Percentiles rank a stretch among this genome's conserved stretches.
Evolutionary conservation across 1,140 invertebrate genomes (phyloP).

Genomic region (Hestina assimilis): DNA sequence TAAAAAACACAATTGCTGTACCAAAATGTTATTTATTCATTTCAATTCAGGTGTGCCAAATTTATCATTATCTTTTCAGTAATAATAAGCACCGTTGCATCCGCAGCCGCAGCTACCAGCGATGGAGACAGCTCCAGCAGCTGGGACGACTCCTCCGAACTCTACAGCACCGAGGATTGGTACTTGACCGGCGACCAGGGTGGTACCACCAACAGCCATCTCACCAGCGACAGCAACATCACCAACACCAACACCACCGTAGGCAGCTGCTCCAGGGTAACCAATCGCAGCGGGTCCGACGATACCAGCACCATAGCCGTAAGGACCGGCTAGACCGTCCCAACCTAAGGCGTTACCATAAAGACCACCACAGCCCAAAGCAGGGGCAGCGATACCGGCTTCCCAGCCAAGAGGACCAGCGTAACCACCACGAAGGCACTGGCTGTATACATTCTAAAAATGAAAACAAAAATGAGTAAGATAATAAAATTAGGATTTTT

Average conservation of each 20-base stretch:
- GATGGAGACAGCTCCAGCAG: conserved; percentile 37
- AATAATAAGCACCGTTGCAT: conserved; percentile 23
- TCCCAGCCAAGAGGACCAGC: background rate
- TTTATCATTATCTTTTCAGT: too few species aligned
- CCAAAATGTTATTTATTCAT: too few species aligned
- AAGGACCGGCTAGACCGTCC: background rate
- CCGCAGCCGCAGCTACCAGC: conserved; percentile 37
- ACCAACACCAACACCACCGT: conserved; percentile 45
- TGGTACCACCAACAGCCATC: conserved; percentile 46
- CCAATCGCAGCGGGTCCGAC: background rate
- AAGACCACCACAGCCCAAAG: background rate
- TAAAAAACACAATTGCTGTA: too few species aligned
- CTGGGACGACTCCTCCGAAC: conserved; percentile 38
- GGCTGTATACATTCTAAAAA: conserved; percentile 5
- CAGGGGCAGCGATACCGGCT: background rate
- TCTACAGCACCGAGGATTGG: conserved; percentile 44
- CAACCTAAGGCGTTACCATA: background rate
- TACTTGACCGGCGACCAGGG: conserved; percentile 38
- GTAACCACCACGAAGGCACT: background rate
- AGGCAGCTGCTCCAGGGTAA: conserved; percentile 14
- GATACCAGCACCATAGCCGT: background rate
- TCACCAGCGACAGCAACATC: conserved; percentile 43
- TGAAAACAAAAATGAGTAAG: too few species aligned
- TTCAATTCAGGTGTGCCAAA: too few species aligned
- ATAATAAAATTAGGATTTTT: too few species aligned